Conservation (phyloP, 1,140 invertebrate genomes). For the Cydia pomonella region DNA sequence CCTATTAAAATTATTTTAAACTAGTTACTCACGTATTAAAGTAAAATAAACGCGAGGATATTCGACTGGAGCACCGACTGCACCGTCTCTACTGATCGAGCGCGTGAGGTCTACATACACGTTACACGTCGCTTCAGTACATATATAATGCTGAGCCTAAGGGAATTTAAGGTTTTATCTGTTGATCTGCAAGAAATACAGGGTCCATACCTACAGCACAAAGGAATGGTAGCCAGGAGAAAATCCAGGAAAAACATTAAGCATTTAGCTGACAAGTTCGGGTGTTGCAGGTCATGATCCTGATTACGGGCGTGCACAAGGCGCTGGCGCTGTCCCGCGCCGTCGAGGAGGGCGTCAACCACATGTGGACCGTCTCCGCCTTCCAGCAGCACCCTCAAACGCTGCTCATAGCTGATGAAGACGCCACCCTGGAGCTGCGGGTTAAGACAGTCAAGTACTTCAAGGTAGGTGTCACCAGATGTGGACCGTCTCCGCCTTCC, state of each 20-base stretch:
- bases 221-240: no score
- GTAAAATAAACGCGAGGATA: no score
- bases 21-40: no score
- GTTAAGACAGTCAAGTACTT: constrained; percentile 99
- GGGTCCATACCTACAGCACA: no score
- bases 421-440: constrained; percentile 97
- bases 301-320: constrained; percentile 99
- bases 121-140: no score
- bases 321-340: constrained; percentile 98
- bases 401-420: constrained; percentile 98
- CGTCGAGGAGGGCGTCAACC: constrained; percentile 98
- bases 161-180: no score
- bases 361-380: constrained; percentile 99
- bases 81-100: no score
- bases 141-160: no score
- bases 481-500: constrained; percentile 99
- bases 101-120: no score
- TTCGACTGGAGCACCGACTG: no score
- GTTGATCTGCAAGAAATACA: no score
- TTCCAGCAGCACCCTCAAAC: constrained; percentile 97
- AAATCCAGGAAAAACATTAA: neutral
- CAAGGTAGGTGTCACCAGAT: constrained; percentile 96
- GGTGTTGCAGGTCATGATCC: constrained; percentile 93
- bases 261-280: neutral
- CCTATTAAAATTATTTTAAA: no score